Base-by-base conservation (phyloP, 1,140 invertebrate species). In the Adelges cooleyi region DNA sequence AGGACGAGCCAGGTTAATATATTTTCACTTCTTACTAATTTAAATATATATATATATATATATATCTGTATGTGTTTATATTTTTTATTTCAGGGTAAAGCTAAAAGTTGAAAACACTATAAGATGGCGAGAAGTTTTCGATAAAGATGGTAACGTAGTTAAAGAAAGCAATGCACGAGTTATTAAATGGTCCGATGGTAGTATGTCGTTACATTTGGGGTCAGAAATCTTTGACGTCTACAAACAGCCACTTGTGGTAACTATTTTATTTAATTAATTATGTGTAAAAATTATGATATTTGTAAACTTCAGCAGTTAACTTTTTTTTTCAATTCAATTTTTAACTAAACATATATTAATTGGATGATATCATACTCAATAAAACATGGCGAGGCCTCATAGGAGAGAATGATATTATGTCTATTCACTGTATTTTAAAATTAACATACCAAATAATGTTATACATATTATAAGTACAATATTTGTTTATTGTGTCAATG, bases 151-250 rank as follows among this genome's bases (percentile, higher is more conserved):
- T 8, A 86, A 90, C 71, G 80, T 85, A 6, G 77, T 86, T 0
- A 87, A 87, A 71, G 92, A 99, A 77, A 97, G 93, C 50, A 99
- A 99, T 78, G 90, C 95, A 0, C 83, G 94, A 65, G 85, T 98
- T 70, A 90, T 99, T 9, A 83, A 86, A 67, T 99, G 96, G 96
- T 97, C 94, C 0, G 96, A 99, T 77, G 95, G 95, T 10, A 95
- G 90, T 69, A 89, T 97, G 84, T 96, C 94, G n/a, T 76, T 99
- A 18, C 92, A 98, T 77, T 81, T 99, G 42, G 95, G 96, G 23
- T 86, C 86, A 46, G 96, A 99, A 80, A 93, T 98, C 68, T 99
- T 99, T 75, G 95, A 99, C 74, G 90, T 98, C 0, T 93, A 97
- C 72, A 88, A 90, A 69, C 94, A 98, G 75, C 89, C 91, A 0